phyloP scores from a whole-genome alignment of 2,113 vertebrate genomes.

The Passer montanus region DNA sequence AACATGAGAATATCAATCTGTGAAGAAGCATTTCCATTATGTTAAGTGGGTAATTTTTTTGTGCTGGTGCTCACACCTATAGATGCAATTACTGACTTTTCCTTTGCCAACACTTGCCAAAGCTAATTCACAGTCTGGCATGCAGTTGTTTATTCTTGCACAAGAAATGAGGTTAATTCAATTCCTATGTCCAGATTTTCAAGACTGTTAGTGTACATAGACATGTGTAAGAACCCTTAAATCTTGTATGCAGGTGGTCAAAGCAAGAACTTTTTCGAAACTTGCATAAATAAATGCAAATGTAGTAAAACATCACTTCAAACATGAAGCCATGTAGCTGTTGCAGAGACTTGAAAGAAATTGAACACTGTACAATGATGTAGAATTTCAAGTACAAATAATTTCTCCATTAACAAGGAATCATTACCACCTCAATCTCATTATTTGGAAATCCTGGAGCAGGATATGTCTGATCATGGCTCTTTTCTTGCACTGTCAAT shows the following conservation, averaged over 20 bases:
- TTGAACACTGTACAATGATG: not conserved
- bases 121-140: not conserved
- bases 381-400: not conserved
- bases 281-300: not conserved
- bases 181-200: not conserved
- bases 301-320: not conserved
- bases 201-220: not conserved
- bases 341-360: not conserved
- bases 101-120: not conserved
- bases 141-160: not conserved
- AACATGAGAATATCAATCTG: not conserved
- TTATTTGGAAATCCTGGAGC: not conserved
- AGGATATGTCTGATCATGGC: too few species aligned
- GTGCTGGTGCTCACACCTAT: not conserved
- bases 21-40: not conserved
- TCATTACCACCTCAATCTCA: rapidly evolving
- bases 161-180: not conserved
- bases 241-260: not conserved
- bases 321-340: not conserved
- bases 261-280: not conserved
- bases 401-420: not conserved
- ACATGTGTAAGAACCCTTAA: not conserved
- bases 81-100: not conserved
- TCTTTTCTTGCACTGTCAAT: not conserved
- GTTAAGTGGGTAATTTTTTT: not conserved